phyloP scores from a whole-genome alignment of 2,888 invertebrate genomes.

The Microctonus aethiopoides region DNA sequence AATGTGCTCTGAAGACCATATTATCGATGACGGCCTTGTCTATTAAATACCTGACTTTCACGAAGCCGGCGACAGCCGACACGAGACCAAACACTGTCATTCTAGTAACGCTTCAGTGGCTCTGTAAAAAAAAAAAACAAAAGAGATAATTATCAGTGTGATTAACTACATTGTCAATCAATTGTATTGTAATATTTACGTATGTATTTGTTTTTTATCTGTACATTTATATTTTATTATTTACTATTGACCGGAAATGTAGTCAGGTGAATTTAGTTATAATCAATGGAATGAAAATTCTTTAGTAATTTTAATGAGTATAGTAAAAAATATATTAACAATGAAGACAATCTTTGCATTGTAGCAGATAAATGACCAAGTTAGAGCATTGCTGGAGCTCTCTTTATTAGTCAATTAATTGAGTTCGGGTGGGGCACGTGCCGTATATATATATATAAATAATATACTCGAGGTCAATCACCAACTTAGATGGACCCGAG shows the following conservation, averaged over 20 bases:
- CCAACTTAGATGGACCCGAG: slow-evolving; percentile 35
- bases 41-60: slow-evolving; percentile 88
- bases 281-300: not conserved
- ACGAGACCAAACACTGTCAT: slow-evolving; percentile 88
- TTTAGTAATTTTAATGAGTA: not conserved
- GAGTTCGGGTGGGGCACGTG: slow-evolving; percentile 50
- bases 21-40: slow-evolving; percentile 92
- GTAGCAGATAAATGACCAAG: slow-evolving; percentile 19
- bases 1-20: slow-evolving; percentile 89
- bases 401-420: slow-evolving; percentile 59
- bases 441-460: too few species aligned
- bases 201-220: slow-evolving; percentile 11
- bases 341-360: not conserved
- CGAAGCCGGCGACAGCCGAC: slow-evolving; percentile 89
- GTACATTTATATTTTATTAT: not conserved
- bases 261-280: not conserved
- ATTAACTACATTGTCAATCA: slow-evolving; percentile 2
- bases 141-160: slow-evolving; percentile 20
- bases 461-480: slow-evolving; percentile 50
- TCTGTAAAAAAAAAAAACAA: slow-evolving; percentile 42
- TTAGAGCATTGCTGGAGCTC: slow-evolving; percentile 48
- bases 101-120: slow-evolving; percentile 50
- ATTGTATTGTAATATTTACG: not conserved
- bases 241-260: not conserved
- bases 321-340: not conserved